Evolutionary conservation across 2,888 invertebrate genomes (phyloP).

Genomic region (Pristionchus arcanus): DNA sequence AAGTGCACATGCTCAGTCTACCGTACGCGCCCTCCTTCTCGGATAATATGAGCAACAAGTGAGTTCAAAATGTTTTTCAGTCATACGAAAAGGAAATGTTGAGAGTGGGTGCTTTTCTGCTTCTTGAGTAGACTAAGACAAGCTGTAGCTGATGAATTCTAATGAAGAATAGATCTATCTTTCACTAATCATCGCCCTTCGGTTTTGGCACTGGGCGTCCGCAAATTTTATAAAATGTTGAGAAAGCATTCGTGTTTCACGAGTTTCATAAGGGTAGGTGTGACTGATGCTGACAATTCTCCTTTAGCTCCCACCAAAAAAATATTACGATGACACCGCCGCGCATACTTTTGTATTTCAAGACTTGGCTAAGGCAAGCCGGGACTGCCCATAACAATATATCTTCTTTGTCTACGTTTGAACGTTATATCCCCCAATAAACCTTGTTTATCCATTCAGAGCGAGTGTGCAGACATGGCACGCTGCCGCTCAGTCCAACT

Average conservation of each 20-base stretch:
- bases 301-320: no score
- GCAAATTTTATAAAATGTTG: no score
- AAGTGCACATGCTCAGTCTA: slow-evolving; percentile 30
- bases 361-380: neutral
- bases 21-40: slow-evolving; percentile 35
- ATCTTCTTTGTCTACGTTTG: neutral
- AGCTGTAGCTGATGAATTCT: neutral
- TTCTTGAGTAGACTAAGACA: neutral
- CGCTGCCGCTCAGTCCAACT: slow-evolving; percentile 31
- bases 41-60: slow-evolving; percentile 39
- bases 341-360: neutral
- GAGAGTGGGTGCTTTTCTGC: neutral
- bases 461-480: slow-evolving; percentile 65
- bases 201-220: no score
- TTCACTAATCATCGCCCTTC: no score
- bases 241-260: no score
- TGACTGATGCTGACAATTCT: no score
- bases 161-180: no score
- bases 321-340: no score
- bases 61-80: neutral
- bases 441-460: neutral
- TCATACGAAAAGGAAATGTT: neutral
- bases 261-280: no score
- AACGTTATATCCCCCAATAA: neutral
- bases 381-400: neutral